Base-by-base conservation (phyloP, 2,113 vertebrate species). In the Pao palembangensis region DNA sequence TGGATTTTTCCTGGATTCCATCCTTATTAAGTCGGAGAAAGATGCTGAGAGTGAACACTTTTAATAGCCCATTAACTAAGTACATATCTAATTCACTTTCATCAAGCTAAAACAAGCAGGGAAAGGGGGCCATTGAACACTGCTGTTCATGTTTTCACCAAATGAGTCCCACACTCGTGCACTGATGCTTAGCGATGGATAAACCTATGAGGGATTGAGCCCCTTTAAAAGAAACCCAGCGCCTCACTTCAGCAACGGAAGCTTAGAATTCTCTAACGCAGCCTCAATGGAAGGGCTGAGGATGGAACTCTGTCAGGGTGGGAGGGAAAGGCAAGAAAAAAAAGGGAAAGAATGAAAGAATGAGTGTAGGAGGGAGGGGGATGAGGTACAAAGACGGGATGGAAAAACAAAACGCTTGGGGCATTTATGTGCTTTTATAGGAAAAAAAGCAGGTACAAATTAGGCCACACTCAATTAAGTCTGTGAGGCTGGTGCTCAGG, bases 381-480 rank as follows among this genome's bases (percentile, higher is more conserved):
- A 44, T 55, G 80, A 64, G 61, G 72, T 58, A 80, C 64, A 77
- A 81, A 84, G 84, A 82, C 63, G 51, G 75, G 72, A 81, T 64
- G 83, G 61, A 84, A 82, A 38, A 47, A 79, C 71, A 50, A 77
- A 83, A 53, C 56, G 85, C 88, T 88, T 31, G 61, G 70, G 88
- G 89, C 88, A 64, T 85, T 83, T 71, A 57, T 65, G 88, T 71
- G 81, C 84, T 89, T 88, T 86, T 87, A 87, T 61, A 58, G 67
- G 69, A 80, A 61, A 80, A 61, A 83, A 79, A 76, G 82, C 66
- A 80, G 75, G 79, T 83, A 83, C 78, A 88, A 90, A 88, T 90
- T 77, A 87, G 88, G 85, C 79, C 82, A 88, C 76, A 78, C 80
- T 90, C 87, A 85, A 87, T 88, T 89, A 85, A 83, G 82, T 81